Base-by-base conservation (phyloP, 1,140 invertebrate genomes). In the Akabosia matsudoensis region DNA sequence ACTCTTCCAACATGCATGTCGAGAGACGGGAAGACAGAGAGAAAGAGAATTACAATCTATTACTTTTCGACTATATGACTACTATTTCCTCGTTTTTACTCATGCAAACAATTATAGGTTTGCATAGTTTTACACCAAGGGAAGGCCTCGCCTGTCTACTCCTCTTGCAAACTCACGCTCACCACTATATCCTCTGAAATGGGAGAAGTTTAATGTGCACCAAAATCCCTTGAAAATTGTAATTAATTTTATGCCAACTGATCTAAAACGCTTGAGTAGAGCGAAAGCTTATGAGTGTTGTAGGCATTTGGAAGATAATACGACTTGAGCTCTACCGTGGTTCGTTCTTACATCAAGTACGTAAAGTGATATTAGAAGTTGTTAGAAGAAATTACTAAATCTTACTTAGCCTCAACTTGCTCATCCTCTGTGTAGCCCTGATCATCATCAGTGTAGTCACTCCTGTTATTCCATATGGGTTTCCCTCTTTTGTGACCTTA, bases 201-300 rank as follows among this genome's bases (percentile, higher is more conserved):
- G 61, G 61, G 61, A 67, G 61, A 67, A 67, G 61, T 67, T 67
- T 67, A 67, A 67, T 45, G 61, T 67, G 61, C 22, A 30, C 61
- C 31, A 30, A 67, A 67, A 67, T 67, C 61, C 61, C 61, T 67
- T 31, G 61, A 67, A 67, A 67, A 67, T 67, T 67, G 61, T 67
- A 67, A 67, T 67, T 67, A 67, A 67, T 67, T 67, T 67, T n/a
- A 67, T 67, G 28, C 61, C 61, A 67, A 67, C 61, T 67, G 61
- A 67, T 67, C 61, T 67, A 67, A 61, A 61, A 67, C 31, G 61
- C 26, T 67, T 22, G 24, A 67, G 31, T 31, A 67, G 61, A 67
- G 61, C 24, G 3, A 61, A 61, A 7, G 24, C 14, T 24, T 61
- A n/a, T 61, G 14, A 4, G n/a, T 22, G 54, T n/a, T n/a, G n/a